Percentiles rank a stretch among this genome's conserved stretches.
Conservation (phyloP, 2,113 vertebrate genomes). For the Corvus hawaiiensis region DNA sequence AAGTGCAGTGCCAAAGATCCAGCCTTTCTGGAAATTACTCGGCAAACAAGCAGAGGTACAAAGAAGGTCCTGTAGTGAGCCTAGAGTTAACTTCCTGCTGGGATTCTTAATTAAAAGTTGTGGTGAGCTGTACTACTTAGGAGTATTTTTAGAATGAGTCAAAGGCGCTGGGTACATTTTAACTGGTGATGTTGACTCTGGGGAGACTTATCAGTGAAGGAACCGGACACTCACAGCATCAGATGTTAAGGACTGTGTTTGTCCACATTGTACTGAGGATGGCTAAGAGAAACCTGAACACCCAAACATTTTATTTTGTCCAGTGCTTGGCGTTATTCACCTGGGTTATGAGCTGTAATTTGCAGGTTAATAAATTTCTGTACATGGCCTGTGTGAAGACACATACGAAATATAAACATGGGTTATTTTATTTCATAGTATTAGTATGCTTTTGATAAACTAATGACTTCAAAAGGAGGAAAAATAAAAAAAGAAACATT, state of each 20-base stretch:
- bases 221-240: neutral
- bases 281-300: neutral
- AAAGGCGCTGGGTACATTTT: neutral
- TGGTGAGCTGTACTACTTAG: neutral
- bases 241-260: neutral
- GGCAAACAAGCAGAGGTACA: neutral
- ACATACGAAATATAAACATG: neutral
- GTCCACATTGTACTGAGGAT: neutral
- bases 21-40: neutral
- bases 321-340: neutral
- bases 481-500: neutral
- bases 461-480: neutral
- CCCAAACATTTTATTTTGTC: neutral
- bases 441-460: neutral
- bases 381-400: neutral
- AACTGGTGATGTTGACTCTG: neutral
- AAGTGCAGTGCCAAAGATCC: neutral
- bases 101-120: slow-evolving; percentile 7
- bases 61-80: slow-evolving; percentile 19
- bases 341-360: neutral
- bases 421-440: neutral
- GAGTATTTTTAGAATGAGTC: neutral
- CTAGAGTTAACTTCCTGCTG: neutral
- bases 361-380: neutral
- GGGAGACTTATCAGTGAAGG: neutral